Conservation (phyloP, 1,140 invertebrate species). For the Drosophila quadrilineata region DNA sequence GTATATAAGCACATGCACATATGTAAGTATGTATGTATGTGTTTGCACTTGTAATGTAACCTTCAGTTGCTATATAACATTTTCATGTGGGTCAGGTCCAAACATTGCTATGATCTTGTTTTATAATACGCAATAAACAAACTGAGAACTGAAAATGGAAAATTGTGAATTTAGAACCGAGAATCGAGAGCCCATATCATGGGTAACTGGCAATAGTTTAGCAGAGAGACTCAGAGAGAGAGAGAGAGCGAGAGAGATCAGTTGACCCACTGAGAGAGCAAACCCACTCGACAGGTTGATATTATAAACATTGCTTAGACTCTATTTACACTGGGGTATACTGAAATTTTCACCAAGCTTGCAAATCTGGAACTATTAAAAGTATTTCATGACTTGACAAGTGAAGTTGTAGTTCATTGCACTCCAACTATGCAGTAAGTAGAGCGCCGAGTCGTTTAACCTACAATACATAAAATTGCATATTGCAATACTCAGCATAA, state of each 20-base stretch:
- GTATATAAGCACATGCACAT: not conserved
- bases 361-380: not conserved
- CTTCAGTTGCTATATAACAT: not conserved
- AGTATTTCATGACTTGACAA: no score
- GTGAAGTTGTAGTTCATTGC: no score
- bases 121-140: not conserved
- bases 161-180: no score
- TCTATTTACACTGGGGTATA: not conserved
- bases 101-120: not conserved
- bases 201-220: no score
- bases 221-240: not conserved
- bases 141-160: not conserved
- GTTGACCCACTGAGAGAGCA: not conserved
- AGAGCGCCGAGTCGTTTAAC: no score
- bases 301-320: not conserved
- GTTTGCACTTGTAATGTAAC: not conserved
- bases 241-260: not conserved
- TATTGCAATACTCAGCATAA: no score
- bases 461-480: no score
- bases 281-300: constrained; percentile 10
- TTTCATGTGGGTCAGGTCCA: constrained; percentile 23
- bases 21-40: not conserved
- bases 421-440: no score
- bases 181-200: no score
- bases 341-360: not conserved